Conservation (phyloP, 1,140 invertebrate species). For the Zelostemma sp. region DNA sequence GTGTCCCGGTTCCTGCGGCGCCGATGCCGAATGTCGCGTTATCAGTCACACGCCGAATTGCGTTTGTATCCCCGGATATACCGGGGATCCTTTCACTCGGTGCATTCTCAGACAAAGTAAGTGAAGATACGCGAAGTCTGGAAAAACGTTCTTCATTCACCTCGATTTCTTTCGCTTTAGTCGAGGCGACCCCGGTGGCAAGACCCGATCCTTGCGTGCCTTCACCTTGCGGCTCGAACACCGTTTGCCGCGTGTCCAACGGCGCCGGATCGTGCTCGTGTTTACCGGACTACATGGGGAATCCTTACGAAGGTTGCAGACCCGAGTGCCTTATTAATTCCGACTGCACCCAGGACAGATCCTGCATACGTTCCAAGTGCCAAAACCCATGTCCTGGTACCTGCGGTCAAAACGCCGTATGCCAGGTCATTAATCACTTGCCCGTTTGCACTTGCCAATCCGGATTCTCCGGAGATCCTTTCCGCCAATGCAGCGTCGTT, state of each 20-base stretch:
- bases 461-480: conserved; percentile 80
- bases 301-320: conserved; percentile 76
- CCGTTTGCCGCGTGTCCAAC: conserved; percentile 75
- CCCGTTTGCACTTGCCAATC: conserved; percentile 78
- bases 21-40: conserved; percentile 79
- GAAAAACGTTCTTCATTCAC: no score
- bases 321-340: conserved; percentile 77
- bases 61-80: conserved; percentile 64
- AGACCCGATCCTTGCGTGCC: conserved; percentile 77
- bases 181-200: conserved; percentile 28
- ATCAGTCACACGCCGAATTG: conserved; percentile 85
- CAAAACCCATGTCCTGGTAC: no score
- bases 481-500: conserved; percentile 67
- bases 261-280: conserved; percentile 75
- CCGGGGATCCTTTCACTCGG: conserved; percentile 71
- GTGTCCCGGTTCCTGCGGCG: conserved; percentile 82
- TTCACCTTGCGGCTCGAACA: conserved; percentile 83
- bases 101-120: no score
- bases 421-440: conserved; percentile 81
- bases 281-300: conserved; percentile 74
- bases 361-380: conserved; percentile 77
- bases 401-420: conserved; percentile 80
- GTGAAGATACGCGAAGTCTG: no score
- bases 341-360: conserved; percentile 74
- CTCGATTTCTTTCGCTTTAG: no score